phyloP scores from a whole-genome alignment of 2,113 vertebrate genomes.

The Rhinogobius similis region DNA sequence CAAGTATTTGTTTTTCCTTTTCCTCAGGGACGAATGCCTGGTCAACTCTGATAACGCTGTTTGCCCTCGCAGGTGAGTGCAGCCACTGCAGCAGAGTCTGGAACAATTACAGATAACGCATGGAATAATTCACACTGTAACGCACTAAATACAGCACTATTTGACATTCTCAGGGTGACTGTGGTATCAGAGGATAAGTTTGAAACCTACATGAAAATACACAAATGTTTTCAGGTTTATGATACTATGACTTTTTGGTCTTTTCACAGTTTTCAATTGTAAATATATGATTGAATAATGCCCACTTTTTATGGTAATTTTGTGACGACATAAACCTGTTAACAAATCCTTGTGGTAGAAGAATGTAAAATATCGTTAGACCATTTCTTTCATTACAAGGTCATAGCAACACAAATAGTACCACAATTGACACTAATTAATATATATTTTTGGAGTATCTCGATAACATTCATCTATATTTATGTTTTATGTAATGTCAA shows the following conservation, averaged over 20 bases:
- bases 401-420: no score
- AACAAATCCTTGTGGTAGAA: not conserved
- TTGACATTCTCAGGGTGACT: not conserved
- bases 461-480: no score
- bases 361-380: not conserved
- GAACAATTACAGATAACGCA: not conserved
- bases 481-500: no score
- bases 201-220: no score
- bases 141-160: not conserved
- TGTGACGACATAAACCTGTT: not conserved
- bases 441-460: no score
- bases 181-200: not conserved
- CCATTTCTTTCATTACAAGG: no score
- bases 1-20: constrained; percentile 20
- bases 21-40: constrained; percentile 63
- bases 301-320: not conserved
- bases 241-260: not conserved
- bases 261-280: no score
- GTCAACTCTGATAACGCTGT: constrained; percentile 54
- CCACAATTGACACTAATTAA: no score
- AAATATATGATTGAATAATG: not conserved
- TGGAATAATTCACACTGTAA: not conserved
- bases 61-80: constrained; percentile 65
- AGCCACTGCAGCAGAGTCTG: not conserved
- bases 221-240: not conserved